Conservation (phyloP, 2,888 invertebrate genomes). For the Fragum whitleyi region DNA sequence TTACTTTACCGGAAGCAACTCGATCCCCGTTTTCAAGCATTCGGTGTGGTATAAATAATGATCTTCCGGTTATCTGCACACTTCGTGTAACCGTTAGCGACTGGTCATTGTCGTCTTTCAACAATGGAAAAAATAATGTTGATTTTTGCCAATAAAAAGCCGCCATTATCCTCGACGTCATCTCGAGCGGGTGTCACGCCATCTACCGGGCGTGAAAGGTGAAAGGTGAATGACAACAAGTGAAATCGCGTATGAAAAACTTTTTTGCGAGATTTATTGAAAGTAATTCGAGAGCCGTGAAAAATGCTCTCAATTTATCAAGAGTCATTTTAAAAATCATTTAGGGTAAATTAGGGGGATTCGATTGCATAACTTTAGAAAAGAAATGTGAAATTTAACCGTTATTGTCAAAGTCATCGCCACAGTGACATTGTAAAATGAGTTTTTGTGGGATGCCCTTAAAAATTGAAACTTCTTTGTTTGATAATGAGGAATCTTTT, state of each 20-base stretch:
- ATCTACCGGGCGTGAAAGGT: constrained; percentile 8
- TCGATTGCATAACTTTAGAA: constrained; percentile 16
- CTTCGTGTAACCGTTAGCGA: constrained; percentile 11
- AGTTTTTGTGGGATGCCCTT: constrained; percentile 11
- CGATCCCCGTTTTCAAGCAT: not conserved
- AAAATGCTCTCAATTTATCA: constrained; percentile 29
- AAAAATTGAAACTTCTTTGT: constrained; percentile 4
- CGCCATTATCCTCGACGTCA: constrained; percentile 14
- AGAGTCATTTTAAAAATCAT: constrained; percentile 24
- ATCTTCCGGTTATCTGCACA: constrained; percentile 7
- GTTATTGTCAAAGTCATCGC: not conserved
- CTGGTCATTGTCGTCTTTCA: constrained; percentile 12
- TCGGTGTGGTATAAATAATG: constrained; percentile 2
- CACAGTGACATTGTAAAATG: constrained; percentile 19
- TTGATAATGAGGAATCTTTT: not conserved
- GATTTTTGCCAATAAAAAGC: not conserved
- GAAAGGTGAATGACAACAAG: constrained; percentile 28
- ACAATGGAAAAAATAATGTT: constrained; percentile 10
- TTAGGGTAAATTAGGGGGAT: constrained; percentile 11
- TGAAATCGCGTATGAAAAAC: constrained; percentile 20
- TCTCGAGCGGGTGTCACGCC: constrained; percentile 13
- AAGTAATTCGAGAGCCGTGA: constrained; percentile 23
- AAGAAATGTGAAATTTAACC: constrained; percentile 24
- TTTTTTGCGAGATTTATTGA: constrained; percentile 21
- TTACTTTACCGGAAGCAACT: constrained; percentile 7